phyloP scores from a whole-genome alignment of 2,113 vertebrate species.

The Amia ocellicauda region DNA sequence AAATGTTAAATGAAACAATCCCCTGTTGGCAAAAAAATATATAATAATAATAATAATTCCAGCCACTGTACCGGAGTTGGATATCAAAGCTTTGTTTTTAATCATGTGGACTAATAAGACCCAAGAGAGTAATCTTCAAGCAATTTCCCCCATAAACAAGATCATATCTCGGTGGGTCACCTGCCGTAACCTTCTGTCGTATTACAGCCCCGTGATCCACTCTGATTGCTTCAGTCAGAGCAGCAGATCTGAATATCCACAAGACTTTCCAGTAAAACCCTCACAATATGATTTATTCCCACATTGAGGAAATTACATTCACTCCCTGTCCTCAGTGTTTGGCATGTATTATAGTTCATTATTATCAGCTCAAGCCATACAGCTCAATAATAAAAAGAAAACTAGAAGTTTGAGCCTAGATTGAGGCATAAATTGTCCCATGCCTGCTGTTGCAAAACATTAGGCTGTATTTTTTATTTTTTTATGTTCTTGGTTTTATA shows the following conservation, averaged over 20 bases:
- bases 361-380: slow-evolving; percentile 44
- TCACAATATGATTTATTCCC: slow-evolving; percentile 61
- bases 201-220: slow-evolving; percentile 56
- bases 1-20: slow-evolving; percentile 57
- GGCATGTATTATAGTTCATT: slow-evolving; percentile 63
- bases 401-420: slow-evolving; percentile 55
- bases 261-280: slow-evolving; percentile 57
- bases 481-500: slow-evolving; percentile 2
- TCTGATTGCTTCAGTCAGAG: slow-evolving; percentile 69
- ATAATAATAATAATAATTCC: slow-evolving; percentile 37
- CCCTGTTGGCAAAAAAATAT: slow-evolving; percentile 46
- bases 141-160: slow-evolving; percentile 51
- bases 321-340: slow-evolving; percentile 54
- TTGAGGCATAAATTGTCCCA: slow-evolving; percentile 57
- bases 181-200: slow-evolving; percentile 62
- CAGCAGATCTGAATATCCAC: slow-evolving; percentile 64
- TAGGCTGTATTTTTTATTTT: slow-evolving; percentile 45
- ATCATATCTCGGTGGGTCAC: slow-evolving; percentile 55
- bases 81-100: slow-evolving; percentile 65
- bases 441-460: slow-evolving; percentile 52
- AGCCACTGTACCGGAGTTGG: slow-evolving; percentile 36
- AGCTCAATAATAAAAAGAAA: slow-evolving; percentile 53
- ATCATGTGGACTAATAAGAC: slow-evolving; percentile 65
- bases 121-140: slow-evolving; percentile 52
- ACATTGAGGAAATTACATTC: slow-evolving; percentile 64